These are phyloP conservation scores for Microvelia longipes DNA, from an alignment of 1,140 invertebrate genomes.

Conservation along the genomic window DNA sequence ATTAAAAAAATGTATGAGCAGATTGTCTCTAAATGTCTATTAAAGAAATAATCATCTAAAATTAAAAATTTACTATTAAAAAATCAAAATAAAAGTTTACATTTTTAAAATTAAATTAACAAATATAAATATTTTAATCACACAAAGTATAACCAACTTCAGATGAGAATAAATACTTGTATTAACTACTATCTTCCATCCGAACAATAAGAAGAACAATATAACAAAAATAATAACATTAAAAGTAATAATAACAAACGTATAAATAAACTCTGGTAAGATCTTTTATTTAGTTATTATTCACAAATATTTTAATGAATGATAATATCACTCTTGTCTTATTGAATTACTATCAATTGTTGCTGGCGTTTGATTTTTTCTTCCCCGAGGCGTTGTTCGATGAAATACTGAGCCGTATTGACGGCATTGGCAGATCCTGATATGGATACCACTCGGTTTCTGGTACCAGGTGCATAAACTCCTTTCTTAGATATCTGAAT, in stretches of 20 bases:
- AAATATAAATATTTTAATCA: background rate
- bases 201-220: no score
- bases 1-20: background rate
- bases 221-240: no score
- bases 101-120: background rate
- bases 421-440: conserved; percentile 75
- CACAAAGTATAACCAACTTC: background rate
- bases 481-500: conserved; percentile 98
- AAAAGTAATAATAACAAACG: no score
- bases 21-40: background rate
- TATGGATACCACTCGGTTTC: conserved; percentile 93
- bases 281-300: no score
- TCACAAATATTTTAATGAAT: no score
- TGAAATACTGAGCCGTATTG: conserved; percentile 78
- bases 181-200: no score
- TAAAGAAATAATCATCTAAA: background rate
- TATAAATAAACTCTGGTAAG: no score
- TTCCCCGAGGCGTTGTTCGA: conserved; percentile 87
- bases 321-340: no score
- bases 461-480: conserved; percentile 86
- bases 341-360: conserved; percentile 22
- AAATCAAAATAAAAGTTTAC: background rate
- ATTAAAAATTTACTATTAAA: background rate
- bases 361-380: conserved; percentile 87
- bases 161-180: background rate